These are phyloP conservation scores for Herpailurus yagouaroundi DNA, from an alignment of 2,113 vertebrate species.

Conservation along the genomic window DNA sequence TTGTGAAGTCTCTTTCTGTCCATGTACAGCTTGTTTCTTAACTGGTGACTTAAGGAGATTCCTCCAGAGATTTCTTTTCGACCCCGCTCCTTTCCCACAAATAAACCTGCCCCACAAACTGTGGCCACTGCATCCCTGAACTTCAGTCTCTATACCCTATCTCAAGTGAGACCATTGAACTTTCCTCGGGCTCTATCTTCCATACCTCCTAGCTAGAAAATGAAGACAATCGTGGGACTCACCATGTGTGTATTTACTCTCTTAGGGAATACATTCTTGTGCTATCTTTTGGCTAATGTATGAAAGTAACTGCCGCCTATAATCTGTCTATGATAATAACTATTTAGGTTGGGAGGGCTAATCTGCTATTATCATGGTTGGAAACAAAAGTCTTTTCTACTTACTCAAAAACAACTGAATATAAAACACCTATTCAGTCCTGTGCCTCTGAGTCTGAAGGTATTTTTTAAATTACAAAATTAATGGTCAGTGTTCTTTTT, in stretches of 20 bases:
- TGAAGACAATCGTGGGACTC: background rate
- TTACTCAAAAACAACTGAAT: background rate
- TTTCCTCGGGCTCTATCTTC: background rate
- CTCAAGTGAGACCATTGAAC: background rate
- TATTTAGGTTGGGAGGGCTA: background rate
- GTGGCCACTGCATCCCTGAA: background rate
- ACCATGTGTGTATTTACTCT: background rate
- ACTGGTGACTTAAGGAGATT: background rate
- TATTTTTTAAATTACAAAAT: background rate
- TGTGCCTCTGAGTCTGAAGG: background rate
- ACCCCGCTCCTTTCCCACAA: background rate
- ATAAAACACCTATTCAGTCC: background rate
- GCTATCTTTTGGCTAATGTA: background rate
- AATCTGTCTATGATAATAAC: background rate
- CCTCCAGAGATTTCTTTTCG: background rate
- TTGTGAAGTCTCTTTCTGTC: background rate
- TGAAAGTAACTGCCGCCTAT: background rate
- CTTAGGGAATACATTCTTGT: background rate
- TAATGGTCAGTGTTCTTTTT: background rate
- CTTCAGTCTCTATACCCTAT: background rate
- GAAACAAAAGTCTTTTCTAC: slow-evolving; percentile 6
- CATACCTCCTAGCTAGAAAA: background rate
- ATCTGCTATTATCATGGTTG: background rate
- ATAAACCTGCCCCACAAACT: background rate
- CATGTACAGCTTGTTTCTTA: background rate